Evolutionary conservation across 2,797 vertebrate genomes (phyloP).

Genomic region (Oreochromis mossambicus): DNA sequence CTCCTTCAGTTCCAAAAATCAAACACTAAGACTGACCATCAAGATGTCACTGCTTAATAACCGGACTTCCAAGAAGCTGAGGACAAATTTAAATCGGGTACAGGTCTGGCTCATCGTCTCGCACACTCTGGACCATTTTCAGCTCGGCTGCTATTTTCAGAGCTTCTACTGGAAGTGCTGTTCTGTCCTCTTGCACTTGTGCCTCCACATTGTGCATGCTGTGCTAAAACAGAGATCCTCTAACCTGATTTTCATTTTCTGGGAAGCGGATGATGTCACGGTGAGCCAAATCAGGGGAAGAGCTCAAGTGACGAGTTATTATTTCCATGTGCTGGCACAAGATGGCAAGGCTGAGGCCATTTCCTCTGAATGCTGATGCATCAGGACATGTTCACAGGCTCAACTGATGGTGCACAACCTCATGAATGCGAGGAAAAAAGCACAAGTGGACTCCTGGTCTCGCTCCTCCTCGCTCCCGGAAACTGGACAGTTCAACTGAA

Average conservation of each 20-base stretch:
- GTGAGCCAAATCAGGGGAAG: neutral
- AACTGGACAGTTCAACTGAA: neutral
- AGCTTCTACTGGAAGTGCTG: neutral
- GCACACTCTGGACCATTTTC: rapidly evolving
- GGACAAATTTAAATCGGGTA: neutral
- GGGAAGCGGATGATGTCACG: neutral
- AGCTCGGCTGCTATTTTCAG: rapidly evolving
- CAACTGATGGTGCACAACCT: neutral
- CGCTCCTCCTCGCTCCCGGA: neutral
- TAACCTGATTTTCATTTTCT: neutral
- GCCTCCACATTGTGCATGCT: rapidly evolving
- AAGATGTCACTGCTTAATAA: neutral
- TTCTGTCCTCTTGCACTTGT: neutral
- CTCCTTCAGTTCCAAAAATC: neutral
- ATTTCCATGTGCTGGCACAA: neutral
- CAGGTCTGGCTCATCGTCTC: neutral
- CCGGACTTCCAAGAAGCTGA: neutral
- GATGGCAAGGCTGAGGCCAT: neutral
- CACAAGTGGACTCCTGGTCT: neutral
- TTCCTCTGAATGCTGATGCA: neutral
- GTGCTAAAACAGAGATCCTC: neutral
- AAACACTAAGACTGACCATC: neutral
- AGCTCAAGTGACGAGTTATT: neutral
- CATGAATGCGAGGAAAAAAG: rapidly evolving
- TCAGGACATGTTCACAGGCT: neutral